Conservation (phyloP, 2,797 vertebrate genomes). For the Antennarius maculatus region DNA sequence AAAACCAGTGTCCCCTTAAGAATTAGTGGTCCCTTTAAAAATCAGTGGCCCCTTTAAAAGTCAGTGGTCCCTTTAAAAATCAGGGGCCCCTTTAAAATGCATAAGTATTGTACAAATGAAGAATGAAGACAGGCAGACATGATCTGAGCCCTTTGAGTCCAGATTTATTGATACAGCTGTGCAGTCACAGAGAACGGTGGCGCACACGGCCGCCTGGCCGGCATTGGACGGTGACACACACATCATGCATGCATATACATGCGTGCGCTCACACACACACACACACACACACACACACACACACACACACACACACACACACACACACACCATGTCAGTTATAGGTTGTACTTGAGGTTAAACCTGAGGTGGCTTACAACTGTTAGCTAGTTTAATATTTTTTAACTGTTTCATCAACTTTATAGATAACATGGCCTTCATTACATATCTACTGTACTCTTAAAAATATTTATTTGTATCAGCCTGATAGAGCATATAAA, state of each 20-base stretch:
- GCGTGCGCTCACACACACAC: constrained; percentile 40
- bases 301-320: constrained; percentile 24
- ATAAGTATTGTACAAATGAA: constrained; percentile 60
- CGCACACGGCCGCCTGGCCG: constrained; percentile 71
- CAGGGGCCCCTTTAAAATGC: constrained; percentile 1
- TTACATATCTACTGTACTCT: not conserved
- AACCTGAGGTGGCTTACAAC: constrained; percentile 7
- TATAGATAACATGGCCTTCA: not conserved
- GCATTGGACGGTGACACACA: constrained; percentile 64
- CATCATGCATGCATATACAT: constrained; percentile 18
- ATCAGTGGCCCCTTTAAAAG: too few species aligned
- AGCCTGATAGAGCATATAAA: not conserved
- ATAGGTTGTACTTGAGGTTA: constrained; percentile 30
- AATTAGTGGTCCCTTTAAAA: too few species aligned
- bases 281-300: constrained; percentile 32
- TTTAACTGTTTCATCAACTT: not conserved
- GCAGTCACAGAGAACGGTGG: constrained; percentile 83
- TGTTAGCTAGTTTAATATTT: not conserved
- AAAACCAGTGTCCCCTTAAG: not conserved
- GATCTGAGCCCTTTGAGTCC: constrained; percentile 87
- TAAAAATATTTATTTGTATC: constrained; percentile 4
- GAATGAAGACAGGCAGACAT: constrained; percentile 78
- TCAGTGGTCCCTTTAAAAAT: too few species aligned
- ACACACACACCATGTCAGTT: constrained; percentile 16
- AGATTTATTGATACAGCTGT: constrained; percentile 86